phyloP scores from a whole-genome alignment of 2,888 invertebrate species.

The Laothoe populi region DNA sequence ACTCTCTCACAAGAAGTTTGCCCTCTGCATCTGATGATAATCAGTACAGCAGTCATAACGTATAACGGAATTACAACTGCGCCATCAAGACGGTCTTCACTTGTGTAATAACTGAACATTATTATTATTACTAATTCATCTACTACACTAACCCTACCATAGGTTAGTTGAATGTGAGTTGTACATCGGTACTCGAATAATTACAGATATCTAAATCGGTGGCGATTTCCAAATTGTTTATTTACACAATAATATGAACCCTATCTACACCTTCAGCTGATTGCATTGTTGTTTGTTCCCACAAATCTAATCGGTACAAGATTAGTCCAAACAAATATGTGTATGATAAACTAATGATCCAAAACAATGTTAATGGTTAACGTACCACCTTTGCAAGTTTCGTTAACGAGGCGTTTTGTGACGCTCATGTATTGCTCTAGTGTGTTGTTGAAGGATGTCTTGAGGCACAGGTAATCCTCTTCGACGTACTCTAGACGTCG shows the following conservation, averaged over 20 bases:
- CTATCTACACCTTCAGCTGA: not conserved
- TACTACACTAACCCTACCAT: too few species aligned
- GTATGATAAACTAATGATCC: not conserved
- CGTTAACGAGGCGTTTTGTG: slow-evolving; percentile 59
- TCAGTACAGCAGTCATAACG: too few species aligned
- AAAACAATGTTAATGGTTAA: slow-evolving; percentile 5
- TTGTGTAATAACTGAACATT: too few species aligned
- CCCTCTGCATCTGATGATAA: too few species aligned
- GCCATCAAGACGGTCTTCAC: too few species aligned
- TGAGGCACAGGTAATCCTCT: slow-evolving; percentile 71
- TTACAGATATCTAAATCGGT: too few species aligned
- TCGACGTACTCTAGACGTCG: slow-evolving; percentile 61
- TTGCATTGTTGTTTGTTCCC: not conserved
- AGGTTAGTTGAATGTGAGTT: too few species aligned
- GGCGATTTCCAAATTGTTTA: not conserved
- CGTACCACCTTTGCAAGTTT: slow-evolving; percentile 69
- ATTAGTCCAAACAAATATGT: not conserved
- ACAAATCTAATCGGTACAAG: not conserved
- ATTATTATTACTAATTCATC: too few species aligned
- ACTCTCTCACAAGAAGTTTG: too few species aligned
- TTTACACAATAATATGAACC: not conserved
- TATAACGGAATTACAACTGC: too few species aligned
- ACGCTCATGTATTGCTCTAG: slow-evolving; percentile 73
- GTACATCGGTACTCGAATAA: too few species aligned
- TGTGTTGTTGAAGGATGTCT: slow-evolving; percentile 63